phyloP scores from a whole-genome alignment of 2,888 invertebrate species.

The Mythimna albipuncta region DNA sequence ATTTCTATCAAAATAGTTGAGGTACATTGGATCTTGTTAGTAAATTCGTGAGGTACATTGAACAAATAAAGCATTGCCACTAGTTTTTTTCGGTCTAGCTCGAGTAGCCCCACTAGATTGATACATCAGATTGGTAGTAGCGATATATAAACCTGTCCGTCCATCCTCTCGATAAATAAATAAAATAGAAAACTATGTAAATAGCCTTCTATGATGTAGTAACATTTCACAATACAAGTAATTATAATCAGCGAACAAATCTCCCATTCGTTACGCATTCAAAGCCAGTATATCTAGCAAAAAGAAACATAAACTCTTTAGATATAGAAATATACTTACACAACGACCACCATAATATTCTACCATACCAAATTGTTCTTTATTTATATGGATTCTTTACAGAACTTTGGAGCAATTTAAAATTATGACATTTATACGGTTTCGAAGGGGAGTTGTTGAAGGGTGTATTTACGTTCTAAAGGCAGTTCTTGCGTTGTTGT shows the following conservation, averaged over 20 bases:
- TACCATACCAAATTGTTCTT: conserved; percentile 12
- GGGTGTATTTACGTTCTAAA: background rate
- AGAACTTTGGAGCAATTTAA: no score
- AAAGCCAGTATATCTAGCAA: background rate
- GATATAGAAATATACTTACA: background rate
- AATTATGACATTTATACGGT: background rate
- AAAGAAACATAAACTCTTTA: conserved; percentile 1
- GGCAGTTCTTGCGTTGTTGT: background rate
- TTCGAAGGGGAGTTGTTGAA: background rate
- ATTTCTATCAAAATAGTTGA: no score
- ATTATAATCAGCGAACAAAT: conserved; percentile 41
- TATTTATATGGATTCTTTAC: background rate
- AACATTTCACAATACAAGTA: conserved; percentile 5
- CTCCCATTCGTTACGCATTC: conserved; percentile 20
- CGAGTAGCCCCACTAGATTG: no score
- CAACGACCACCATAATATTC: conserved; percentile 11
- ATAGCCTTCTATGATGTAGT: conserved; percentile 4
- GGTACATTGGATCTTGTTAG: no score
- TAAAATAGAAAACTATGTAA: background rate
- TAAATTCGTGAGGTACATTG: no score
- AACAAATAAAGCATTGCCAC: no score
- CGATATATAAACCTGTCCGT: background rate
- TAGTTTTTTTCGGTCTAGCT: no score
- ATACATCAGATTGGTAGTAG: background rate
- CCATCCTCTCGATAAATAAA: background rate